Percentiles rank a stretch among this genome's conserved stretches.
Conservation (phyloP, 2,888 invertebrate species). For the Lydus trimaculatus region DNA sequence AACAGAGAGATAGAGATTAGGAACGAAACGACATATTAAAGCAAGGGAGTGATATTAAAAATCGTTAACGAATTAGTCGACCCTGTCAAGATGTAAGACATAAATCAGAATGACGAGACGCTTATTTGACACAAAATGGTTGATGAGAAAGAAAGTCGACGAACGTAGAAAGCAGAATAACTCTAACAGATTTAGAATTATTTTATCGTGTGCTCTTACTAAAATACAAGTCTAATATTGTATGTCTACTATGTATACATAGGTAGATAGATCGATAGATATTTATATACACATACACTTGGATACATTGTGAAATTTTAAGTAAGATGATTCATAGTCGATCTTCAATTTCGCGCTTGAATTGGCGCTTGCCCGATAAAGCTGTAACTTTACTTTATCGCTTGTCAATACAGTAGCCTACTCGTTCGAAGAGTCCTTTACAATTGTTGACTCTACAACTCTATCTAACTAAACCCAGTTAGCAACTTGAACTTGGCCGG, state of each 20-base stretch:
- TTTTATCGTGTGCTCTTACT: background rate
- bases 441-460: constrained; percentile 11
- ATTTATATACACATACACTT: background rate
- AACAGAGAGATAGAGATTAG: background rate
- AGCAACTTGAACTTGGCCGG: constrained; percentile 4
- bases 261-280: too few relatives aligned
- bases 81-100: constrained; percentile 9
- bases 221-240: background rate
- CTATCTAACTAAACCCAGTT: background rate
- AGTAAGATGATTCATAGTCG: constrained; percentile 6
- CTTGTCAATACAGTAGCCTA: constrained; percentile 4
- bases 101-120: constrained; percentile 12
- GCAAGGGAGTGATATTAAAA: constrained; percentile 23
- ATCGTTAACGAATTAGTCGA: constrained; percentile 18
- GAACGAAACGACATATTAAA: constrained; percentile 5
- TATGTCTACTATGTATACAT: too few relatives aligned
- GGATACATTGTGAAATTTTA: constrained; percentile 3
- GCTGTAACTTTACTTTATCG: constrained; percentile 6
- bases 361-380: background rate
- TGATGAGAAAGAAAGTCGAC: background rate
- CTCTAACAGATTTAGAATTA: background rate
- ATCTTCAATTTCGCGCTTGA: constrained; percentile 6
- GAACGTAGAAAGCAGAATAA: background rate
- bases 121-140: constrained; percentile 11
- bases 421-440: background rate